Conservation (phyloP, 2,797 vertebrate species). For the Ispidina picta region DNA sequence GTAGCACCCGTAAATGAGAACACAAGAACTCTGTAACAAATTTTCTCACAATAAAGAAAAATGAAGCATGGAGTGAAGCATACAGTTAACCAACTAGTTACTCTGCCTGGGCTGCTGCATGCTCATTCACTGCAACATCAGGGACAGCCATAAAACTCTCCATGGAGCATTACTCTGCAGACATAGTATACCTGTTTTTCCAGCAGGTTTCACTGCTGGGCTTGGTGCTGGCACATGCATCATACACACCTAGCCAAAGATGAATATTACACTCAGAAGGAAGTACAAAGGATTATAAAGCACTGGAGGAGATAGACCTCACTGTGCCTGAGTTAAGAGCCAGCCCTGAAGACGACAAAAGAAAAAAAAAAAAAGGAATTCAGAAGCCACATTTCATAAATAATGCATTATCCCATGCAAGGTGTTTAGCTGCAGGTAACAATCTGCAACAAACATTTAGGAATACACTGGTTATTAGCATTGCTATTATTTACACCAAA, state of each 20-base stretch:
- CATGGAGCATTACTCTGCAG: neutral
- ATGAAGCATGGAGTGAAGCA: neutral
- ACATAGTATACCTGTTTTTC: accelerated
- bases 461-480: neutral
- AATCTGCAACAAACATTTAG: neutral
- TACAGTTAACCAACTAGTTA: neutral
- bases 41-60: neutral
- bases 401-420: neutral
- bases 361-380: accelerated
- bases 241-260: neutral
- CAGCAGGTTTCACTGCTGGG: accelerated
- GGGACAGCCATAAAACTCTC: neutral
- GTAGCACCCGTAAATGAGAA: neutral
- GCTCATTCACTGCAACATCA: neutral
- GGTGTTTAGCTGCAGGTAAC: neutral
- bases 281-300: neutral
- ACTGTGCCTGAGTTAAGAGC: neutral
- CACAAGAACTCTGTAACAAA: neutral
- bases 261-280: neutral
- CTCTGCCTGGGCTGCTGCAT: neutral
- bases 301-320: neutral
- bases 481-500: neutral
- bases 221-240: neutral
- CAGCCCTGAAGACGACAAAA: neutral
- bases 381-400: neutral